Percentiles rank a stretch among this genome's conserved stretches.
Evolutionary conservation across 1,140 invertebrate species (phyloP).

Genomic region (Saxidomus purpurata): DNA sequence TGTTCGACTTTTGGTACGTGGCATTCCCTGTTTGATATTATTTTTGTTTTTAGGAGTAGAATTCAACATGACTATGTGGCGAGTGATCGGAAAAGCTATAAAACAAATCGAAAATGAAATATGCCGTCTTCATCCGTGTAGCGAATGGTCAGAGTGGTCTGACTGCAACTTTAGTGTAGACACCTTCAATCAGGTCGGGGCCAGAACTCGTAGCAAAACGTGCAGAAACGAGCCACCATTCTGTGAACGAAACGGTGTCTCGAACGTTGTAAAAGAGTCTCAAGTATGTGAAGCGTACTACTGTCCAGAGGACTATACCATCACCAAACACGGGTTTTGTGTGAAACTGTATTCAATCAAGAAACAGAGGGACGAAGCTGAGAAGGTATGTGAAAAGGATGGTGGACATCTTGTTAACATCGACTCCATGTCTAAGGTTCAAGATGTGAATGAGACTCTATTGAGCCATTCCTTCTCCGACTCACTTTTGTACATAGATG

Average conservation of each 20-base stretch:
- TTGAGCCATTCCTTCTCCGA: neutral
- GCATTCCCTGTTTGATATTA: too few species aligned
- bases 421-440: neutral
- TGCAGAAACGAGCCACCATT: neutral
- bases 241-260: neutral
- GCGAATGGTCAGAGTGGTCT: neutral
- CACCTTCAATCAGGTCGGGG: neutral
- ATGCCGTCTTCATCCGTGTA: constrained; percentile 1
- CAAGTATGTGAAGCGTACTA: neutral
- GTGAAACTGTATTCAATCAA: neutral
- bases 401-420: constrained; percentile 11
- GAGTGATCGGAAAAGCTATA: constrained; percentile 1
- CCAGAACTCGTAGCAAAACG: neutral
- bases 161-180: neutral
- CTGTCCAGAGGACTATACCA: neutral
- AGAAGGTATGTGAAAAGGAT: neutral
- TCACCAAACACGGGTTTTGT: neutral
- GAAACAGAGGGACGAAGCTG: neutral
- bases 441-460: neutral
- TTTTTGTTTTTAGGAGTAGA: neutral
- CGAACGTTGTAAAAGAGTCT: neutral
- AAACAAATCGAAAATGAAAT: neutral
- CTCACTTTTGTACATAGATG: too few species aligned
- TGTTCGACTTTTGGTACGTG: too few species aligned
- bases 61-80: neutral